Evolutionary conservation across 1,140 invertebrate genomes (phyloP).

Genomic region (Drosophila suzukii): DNA sequence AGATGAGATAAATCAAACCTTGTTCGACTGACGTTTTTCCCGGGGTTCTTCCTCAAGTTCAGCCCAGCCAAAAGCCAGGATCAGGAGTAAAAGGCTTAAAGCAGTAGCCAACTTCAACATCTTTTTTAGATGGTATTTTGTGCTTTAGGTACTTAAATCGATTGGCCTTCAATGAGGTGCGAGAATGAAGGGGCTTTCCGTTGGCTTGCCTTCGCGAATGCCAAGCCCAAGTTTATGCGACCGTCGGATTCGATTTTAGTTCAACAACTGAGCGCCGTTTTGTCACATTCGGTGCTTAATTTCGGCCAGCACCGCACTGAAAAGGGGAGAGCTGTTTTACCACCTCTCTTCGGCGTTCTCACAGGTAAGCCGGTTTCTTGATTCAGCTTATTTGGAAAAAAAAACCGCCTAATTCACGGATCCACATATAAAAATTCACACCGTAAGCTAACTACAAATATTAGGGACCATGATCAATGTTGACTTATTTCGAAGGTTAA

Average conservation of each 20-base stretch:
- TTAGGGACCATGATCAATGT: background rate
- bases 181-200: constrained; percentile 30
- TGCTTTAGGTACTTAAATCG: constrained; percentile 35
- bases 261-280: constrained; percentile 65
- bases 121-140: constrained; percentile 1
- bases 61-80: constrained; percentile 28
- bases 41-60: constrained; percentile 14
- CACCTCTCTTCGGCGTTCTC: constrained; percentile 42
- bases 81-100: constrained; percentile 32
- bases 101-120: constrained; percentile 45
- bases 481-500: background rate
- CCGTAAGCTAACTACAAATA: constrained; percentile 2
- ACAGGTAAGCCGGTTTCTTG: constrained; percentile 67
- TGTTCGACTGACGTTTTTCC: constrained; percentile 50
- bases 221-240: constrained; percentile 57
- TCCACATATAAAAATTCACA: constrained; percentile 12
- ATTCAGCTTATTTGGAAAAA: constrained; percentile 31
- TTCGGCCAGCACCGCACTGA: constrained; percentile 42
- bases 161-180: constrained; percentile 61
- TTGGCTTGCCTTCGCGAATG: constrained; percentile 30
- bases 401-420: constrained; percentile 6
- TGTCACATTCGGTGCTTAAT: constrained; percentile 60
- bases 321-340: constrained; percentile 30
- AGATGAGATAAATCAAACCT: constrained; percentile 24
- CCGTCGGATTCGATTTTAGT: constrained; percentile 65